A percentile compares a stretch with the other conserved stretches of the same genome.
Evolutionary conservation across 2,888 invertebrate species (phyloP).

Genomic region (Iphiclides podalirius): DNA sequence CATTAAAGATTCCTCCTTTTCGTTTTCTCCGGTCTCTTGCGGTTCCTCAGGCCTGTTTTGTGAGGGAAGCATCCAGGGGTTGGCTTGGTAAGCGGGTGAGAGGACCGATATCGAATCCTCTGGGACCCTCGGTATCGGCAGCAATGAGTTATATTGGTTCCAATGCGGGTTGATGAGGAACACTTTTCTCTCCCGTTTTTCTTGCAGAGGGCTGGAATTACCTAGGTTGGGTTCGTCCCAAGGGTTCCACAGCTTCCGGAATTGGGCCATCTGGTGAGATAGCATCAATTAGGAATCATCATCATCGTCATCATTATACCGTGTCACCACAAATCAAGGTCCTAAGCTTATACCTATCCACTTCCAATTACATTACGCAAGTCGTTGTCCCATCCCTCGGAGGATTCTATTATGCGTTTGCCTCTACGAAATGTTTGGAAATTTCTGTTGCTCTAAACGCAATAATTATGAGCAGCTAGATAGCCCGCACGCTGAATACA

Average conservation of each 20-base stretch:
- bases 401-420: too few species aligned
- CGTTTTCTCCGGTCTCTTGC: slow-evolving; percentile 32
- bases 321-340: not conserved
- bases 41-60: slow-evolving; percentile 51
- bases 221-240: slow-evolving; percentile 71
- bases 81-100: slow-evolving; percentile 51
- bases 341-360: too few species aligned
- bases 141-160: slow-evolving; percentile 68
- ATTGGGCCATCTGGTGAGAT: slow-evolving; percentile 67
- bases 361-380: too few species aligned
- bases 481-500: too few species aligned
- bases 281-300: slow-evolving; percentile 28
- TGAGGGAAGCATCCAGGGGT: slow-evolving; percentile 55
- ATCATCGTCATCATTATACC: too few species aligned
- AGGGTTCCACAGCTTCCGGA: slow-evolving; percentile 75
- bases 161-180: slow-evolving; percentile 78
- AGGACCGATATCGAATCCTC: slow-evolving; percentile 56
- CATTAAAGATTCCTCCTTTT: too few species aligned
- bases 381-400: too few species aligned
- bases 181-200: slow-evolving; percentile 57
- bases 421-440: too few species aligned
- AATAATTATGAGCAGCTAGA: too few species aligned
- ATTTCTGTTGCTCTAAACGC: too few species aligned
- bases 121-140: slow-evolving; percentile 61
- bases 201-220: slow-evolving; percentile 78